Evolutionary conservation across 2,797 vertebrate species (phyloP), one percentile per base, ranked within the genome.

Genomic region (Uromys caudimaculatus): DNA sequence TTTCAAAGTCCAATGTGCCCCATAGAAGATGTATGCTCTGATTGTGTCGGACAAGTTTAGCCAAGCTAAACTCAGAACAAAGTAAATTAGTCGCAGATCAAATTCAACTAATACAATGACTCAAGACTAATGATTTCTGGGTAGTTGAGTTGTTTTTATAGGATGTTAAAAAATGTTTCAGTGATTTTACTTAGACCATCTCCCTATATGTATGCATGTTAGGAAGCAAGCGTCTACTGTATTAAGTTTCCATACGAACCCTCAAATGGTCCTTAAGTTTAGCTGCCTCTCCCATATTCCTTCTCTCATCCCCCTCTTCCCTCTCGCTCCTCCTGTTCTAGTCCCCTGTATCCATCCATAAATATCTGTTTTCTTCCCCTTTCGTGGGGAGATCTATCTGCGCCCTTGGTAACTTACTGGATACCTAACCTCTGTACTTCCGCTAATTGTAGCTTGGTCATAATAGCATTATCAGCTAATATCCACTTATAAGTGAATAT

Each of bases 91-190:
- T 62, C 64, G 27, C 76, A 95, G 60, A 85, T 35, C 50, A 86
- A 78, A 95, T 91, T 17, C n/a, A 93, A 32, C 79, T 67, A 75
- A 71, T 71, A 84, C 23, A 12, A 83, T 58, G 91, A 89, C 77
- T 56, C 10, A 47, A 71, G 73, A 71, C 78, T 21, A 86, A 79
- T 0, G 11, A 82, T 75, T 89, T 89, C 52, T 79, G 56, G 67
- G 92, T 90, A 29, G 85, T 29, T n/a, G n/a, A 56, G 41, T 64
- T 73, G 50, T 90, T 54, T 75, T 79, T 78, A 50, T 50, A 67
- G 60, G 19, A n/a, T 47, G 17, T 52, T 69, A n/a, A 69, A 52
- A 67, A 69, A 52, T 85, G 27, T 47, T 84, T 84, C 21, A 84
- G 82, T 84, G 82, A 6, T 84, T 47, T 84, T 5, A 35, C 19